Conservation (phyloP, 35 echinoderm and acorn worm genomes). For the Chiridota heheva region DNA sequence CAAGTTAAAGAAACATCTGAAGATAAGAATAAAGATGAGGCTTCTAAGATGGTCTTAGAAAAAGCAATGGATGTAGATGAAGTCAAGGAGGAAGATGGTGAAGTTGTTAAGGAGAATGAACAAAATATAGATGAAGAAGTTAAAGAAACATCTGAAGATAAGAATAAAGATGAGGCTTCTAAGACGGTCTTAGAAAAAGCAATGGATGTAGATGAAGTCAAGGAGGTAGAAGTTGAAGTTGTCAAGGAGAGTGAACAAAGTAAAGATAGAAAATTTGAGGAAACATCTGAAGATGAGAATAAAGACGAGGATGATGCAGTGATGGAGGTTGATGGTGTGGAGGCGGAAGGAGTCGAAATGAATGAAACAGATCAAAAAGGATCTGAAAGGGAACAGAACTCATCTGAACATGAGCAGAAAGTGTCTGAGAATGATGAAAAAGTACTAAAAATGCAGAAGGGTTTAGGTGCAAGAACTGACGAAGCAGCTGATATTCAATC, state of each 20-base stretch:
- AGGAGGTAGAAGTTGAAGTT: neutral
- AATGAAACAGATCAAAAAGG: neutral
- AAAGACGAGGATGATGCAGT: neutral
- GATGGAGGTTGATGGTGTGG: neutral
- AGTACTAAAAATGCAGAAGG: neutral
- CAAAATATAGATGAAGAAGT: neutral
- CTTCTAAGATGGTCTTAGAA: neutral
- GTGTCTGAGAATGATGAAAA: neutral
- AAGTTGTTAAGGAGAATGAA: neutral
- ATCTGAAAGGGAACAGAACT: neutral
- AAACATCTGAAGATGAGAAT: neutral
- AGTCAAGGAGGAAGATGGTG: conserved; percentile 29
- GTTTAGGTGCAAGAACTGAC: neutral
- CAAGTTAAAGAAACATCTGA: neutral
- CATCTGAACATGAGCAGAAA: neutral
- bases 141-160: neutral
- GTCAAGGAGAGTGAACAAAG: neutral
- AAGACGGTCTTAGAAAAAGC: neutral
- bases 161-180: no score
- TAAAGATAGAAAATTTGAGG: neutral
- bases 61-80: no score
- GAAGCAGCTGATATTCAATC: neutral
- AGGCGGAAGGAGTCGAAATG: neutral
- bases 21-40: neutral
- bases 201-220: neutral